Conservation (phyloP, 1,140 invertebrate genomes). For the Drosophila chauvacae region DNA sequence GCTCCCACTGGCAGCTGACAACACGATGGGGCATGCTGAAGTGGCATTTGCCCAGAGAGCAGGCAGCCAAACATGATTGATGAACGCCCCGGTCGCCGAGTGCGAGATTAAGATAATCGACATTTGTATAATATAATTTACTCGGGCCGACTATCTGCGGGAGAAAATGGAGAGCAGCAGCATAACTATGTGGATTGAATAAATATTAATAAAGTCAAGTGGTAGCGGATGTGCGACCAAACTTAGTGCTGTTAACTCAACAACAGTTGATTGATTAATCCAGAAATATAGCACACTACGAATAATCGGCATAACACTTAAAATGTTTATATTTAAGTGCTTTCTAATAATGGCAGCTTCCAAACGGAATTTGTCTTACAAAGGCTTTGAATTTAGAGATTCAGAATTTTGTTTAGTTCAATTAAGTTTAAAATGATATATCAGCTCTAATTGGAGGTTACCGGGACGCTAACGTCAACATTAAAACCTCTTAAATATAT, state of each 20-base stretch:
- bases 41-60: conserved; percentile 51
- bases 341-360: too few relatives aligned
- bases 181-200: conserved; percentile 21
- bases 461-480: too few relatives aligned
- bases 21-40: conserved; percentile 41
- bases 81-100: conserved; percentile 52
- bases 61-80: conserved; percentile 68
- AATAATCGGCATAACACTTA: not conserved
- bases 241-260: conserved; percentile 4
- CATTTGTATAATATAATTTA: conserved; percentile 72
- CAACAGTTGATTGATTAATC: conserved; percentile 10
- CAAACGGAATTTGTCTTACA: not conserved
- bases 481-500: too few relatives aligned
- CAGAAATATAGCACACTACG: not conserved
- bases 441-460: too few relatives aligned
- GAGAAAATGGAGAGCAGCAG: conserved; percentile 7
- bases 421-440: not conserved
- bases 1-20: not conserved
- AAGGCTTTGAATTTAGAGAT: not conserved
- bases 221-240: conserved; percentile 5
- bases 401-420: too few relatives aligned
- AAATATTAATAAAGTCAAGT: conserved; percentile 44
- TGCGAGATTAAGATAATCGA: conserved; percentile 78
- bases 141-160: conserved; percentile 22
- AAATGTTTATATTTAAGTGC: not conserved